Conservation (phyloP, 1,140 invertebrate species). For the Acromyrmex heyeri region DNA sequence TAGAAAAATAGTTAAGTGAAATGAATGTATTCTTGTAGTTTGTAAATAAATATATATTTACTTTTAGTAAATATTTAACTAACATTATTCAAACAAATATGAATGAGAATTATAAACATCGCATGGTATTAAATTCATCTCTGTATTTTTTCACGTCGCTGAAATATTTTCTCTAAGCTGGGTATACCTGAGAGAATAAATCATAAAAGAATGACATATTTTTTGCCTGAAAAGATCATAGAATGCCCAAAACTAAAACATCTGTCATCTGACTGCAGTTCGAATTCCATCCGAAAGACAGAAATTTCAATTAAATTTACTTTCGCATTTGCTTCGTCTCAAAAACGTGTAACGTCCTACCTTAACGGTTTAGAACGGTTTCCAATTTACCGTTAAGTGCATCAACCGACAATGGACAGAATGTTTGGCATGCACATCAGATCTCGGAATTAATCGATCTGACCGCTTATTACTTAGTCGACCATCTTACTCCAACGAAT, state of each 20-base stretch:
- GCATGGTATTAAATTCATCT: too few species aligned
- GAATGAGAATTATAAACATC: too few species aligned
- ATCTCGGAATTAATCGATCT: slow-evolving; percentile 29
- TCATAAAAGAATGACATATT: too few species aligned
- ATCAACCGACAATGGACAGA: slow-evolving; percentile 35
- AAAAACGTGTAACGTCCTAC: neutral
- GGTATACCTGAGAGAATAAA: neutral
- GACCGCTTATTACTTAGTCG: slow-evolving; percentile 21
- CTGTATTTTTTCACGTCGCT: too few species aligned
- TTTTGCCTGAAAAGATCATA: neutral
- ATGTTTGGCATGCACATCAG: slow-evolving; percentile 17
- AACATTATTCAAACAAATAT: too few species aligned
- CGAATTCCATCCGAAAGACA: neutral
- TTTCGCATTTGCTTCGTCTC: neutral
- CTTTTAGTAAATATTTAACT: too few species aligned
- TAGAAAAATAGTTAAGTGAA: too few species aligned
- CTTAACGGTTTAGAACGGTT: slow-evolving; percentile 34
- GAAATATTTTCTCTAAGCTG: neutral
- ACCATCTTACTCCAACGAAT: slow-evolving; percentile 27
- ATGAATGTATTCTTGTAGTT: too few species aligned
- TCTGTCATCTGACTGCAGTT: too few species aligned
- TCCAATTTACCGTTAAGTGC: slow-evolving; percentile 25
- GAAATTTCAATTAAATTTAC: neutral
- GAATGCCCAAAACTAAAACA: neutral
- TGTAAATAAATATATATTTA: too few species aligned